Conservation (phyloP, 2,797 vertebrate species). For the Gymnodraco acuticeps region DNA sequence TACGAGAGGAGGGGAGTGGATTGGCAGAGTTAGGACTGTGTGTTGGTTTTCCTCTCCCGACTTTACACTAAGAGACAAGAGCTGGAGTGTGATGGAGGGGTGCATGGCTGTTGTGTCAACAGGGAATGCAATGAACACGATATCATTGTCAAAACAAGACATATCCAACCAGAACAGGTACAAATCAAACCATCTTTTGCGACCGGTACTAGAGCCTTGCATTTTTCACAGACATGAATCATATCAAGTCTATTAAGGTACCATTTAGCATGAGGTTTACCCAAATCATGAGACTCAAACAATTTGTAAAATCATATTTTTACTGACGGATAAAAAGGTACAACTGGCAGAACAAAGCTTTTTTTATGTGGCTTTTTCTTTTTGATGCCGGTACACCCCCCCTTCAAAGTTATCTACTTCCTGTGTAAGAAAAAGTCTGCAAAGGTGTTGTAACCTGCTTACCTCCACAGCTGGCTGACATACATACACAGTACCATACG, state of each 20-base stretch:
- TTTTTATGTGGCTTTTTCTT: slow-evolving; percentile 49
- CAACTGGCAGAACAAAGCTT: slow-evolving; percentile 26
- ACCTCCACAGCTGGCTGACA: slow-evolving; percentile 55
- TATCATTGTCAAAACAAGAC: slow-evolving; percentile 50
- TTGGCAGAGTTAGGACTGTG: slow-evolving; percentile 64
- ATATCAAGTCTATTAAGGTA: background rate
- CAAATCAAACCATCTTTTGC: background rate
- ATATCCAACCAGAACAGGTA: slow-evolving; percentile 25
- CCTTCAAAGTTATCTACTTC: slow-evolving; percentile 52
- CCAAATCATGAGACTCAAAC: background rate
- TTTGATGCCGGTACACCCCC: slow-evolving; percentile 31
- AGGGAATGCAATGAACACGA: slow-evolving; percentile 55
- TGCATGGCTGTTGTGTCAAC: slow-evolving; percentile 71
- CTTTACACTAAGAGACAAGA: slow-evolving; percentile 74
- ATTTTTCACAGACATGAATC: background rate
- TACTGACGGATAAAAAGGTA: background rate
- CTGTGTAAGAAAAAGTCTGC: slow-evolving; percentile 46
- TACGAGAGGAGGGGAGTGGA: slow-evolving; percentile 67
- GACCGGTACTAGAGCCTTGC: background rate
- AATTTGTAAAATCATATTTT: background rate
- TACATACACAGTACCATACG: slow-evolving; percentile 15
- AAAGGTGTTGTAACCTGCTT: slow-evolving; percentile 48
- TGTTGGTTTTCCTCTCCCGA: slow-evolving; percentile 82
- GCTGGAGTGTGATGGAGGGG: slow-evolving; percentile 73
- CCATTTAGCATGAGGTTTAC: background rate